These are phyloP conservation scores for Melitaea cinxia DNA, from an alignment of 1,140 invertebrate species.

Conservation along the genomic window DNA sequence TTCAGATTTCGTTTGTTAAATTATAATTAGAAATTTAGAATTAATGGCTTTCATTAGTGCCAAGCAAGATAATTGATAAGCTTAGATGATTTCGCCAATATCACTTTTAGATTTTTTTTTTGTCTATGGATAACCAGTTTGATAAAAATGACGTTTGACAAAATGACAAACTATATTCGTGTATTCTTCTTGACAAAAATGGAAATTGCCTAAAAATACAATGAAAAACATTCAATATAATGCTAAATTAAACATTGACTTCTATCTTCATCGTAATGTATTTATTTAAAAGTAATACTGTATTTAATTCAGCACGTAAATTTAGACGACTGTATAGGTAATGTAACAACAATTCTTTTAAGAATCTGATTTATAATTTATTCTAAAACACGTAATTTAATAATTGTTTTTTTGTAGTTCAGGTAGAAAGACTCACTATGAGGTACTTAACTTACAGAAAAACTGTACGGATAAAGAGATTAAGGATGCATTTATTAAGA, in stretches of 20 bases:
- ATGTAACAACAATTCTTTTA: too few relatives aligned
- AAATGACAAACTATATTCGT: not conserved
- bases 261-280: conserved; percentile 57
- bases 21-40: too few relatives aligned
- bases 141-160: not conserved
- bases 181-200: conserved; percentile 36
- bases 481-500: conserved; percentile 81
- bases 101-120: too few relatives aligned
- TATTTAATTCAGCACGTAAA: conserved; percentile 40
- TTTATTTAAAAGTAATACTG: conserved; percentile 54
- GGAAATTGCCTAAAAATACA: conserved; percentile 52
- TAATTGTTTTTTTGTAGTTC: conserved; percentile 53
- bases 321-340: conserved; percentile 61
- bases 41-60: too few relatives aligned
- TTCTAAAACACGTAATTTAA: not conserved
- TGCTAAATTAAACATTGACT: conserved; percentile 33
- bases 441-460: conserved; percentile 78
- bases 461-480: conserved; percentile 82
- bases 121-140: not conserved
- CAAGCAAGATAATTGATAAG: too few relatives aligned
- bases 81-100: too few relatives aligned
- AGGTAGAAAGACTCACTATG: conserved; percentile 78
- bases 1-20: too few relatives aligned
- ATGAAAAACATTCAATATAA: conserved; percentile 29
- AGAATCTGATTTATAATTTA: conserved; percentile 1